These are phyloP conservation scores for Beaufortia kweichowensis DNA, from an alignment of 2,113 vertebrate genomes.

Conservation along the genomic window DNA sequence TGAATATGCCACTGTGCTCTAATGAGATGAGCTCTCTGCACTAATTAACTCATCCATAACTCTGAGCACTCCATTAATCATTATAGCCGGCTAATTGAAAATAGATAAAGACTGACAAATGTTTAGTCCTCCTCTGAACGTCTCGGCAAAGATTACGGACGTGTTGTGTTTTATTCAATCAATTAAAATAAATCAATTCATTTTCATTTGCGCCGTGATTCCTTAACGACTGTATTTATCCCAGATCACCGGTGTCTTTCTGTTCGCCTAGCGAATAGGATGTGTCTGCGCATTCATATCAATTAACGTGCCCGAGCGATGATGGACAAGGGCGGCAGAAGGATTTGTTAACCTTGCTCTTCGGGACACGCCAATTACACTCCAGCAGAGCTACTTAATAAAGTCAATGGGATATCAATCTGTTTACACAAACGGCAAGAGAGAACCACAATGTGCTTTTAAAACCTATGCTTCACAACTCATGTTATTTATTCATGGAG, in stretches of 20 bases:
- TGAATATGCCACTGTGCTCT: slow-evolving; percentile 66
- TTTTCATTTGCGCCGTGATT: slow-evolving; percentile 47
- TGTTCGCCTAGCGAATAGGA: background rate
- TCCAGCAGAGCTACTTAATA: slow-evolving; percentile 49
- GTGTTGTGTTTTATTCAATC: slow-evolving; percentile 55
- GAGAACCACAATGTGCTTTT: slow-evolving; percentile 24
- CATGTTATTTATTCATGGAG: slow-evolving; percentile 26
- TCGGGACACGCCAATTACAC: slow-evolving; percentile 46
- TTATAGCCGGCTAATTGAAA: slow-evolving; percentile 68
- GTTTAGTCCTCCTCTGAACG: slow-evolving; percentile 59
- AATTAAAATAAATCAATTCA: slow-evolving; percentile 59
- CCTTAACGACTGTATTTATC: slow-evolving; percentile 45
- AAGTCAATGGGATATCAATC: slow-evolving; percentile 50
- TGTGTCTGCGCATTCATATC: slow-evolving; percentile 39
- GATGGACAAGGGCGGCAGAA: slow-evolving; percentile 49
- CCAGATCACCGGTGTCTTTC: slow-evolving; percentile 5
- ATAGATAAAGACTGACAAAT: slow-evolving; percentile 78
- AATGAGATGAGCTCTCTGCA: slow-evolving; percentile 76
- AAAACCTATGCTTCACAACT: background rate
- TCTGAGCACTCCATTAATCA: slow-evolving; percentile 80
- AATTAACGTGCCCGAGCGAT: slow-evolving; percentile 46
- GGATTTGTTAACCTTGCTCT: slow-evolving; percentile 47
- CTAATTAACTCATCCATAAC: slow-evolving; percentile 83
- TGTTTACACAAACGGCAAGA: slow-evolving; percentile 34
- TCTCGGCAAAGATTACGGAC: slow-evolving; percentile 52